phyloP scores from a whole-genome alignment of 2,113 vertebrate species.

The Zosterops japonicus region DNA sequence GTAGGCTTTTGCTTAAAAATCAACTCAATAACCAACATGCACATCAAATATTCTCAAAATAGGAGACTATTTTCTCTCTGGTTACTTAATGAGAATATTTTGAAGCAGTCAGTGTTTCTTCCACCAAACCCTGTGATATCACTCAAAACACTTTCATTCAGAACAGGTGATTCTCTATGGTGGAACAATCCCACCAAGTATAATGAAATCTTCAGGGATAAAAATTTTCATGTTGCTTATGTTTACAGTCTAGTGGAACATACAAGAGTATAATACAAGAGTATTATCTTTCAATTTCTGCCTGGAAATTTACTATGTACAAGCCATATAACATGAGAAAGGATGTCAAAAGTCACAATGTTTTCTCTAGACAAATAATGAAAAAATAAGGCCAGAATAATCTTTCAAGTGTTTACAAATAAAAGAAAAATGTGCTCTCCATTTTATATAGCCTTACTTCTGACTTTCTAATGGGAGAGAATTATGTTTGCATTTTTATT shows the following conservation, averaged over 20 bases:
- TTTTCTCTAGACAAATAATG: not conserved
- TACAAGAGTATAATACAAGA: too few species aligned
- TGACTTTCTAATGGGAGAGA: not conserved
- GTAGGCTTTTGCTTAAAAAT: not conserved
- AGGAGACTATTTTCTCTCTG: not conserved
- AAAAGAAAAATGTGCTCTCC: not conserved
- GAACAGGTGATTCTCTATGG: not conserved
- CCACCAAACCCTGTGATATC: not conserved
- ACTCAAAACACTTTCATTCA: not conserved
- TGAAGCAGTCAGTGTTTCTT: not conserved
- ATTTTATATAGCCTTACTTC: not conserved
- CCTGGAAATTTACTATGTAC: not conserved
- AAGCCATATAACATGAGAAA: not conserved
- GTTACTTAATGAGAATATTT: not conserved
- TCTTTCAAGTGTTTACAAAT: not conserved
- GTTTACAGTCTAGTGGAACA: not conserved
- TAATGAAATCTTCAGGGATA: not conserved
- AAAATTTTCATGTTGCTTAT: not conserved
- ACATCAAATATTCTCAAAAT: not conserved
- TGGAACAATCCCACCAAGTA: not conserved
- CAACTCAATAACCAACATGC: not conserved
- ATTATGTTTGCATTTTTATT: not conserved
- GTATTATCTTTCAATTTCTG: not conserved
- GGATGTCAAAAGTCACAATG: not conserved
- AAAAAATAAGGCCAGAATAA: not conserved